Base-by-base conservation (phyloP, 2,797 vertebrate species). In the Helarctos malayanus region DNA sequence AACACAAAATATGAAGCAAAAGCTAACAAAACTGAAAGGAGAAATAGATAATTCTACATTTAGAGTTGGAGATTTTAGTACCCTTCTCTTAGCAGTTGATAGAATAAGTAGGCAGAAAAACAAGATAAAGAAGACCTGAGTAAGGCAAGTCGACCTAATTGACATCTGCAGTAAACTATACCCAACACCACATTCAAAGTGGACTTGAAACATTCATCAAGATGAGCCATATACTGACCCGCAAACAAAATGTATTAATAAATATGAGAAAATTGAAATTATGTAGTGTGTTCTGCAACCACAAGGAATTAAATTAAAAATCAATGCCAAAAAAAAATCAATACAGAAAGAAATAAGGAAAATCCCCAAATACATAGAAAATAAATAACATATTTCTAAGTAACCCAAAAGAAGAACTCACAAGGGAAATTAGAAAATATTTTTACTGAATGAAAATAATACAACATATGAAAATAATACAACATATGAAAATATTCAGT, bases 251-350 rank as follows among this genome's bases (percentile, higher is more conserved):
- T 86, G 23, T 95, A 47, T 91, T 91, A 69, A n/a, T 79, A 91
- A 84, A 47, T 79, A 27, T 59, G 54, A 59, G 61, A 83, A n/a
- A 38, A 80, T 73, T 86, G 12, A 71, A 71, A 79, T 91, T 95
- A 63, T 45, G 10, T 13, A 65, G 1, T 71, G 35, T 71, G 21
- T 79, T 78, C n/a, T 83, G 25, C 25, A 59, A 35, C 59, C 32
- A 85, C 6, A 87, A 75, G 25, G 18, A 95, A 82, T 81, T 78
- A 82, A 69, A 85, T 84, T 82, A 59, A 91, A 91, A 92, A 29
- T 85, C 21, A 76, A 21, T 76, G 63, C 57, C 38, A 29, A 29
- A 61, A 61, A 85, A 84, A n/a, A 65, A 65, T 49, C 32, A 84
- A 2, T 52, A 49, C 45, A 38, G 38, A 38, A 38, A 38, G 38